A percentile compares a stretch with the other conserved stretches of the same genome.
These are phyloP conservation scores for Pyrgus malvae DNA, from an alignment of 2,888 invertebrate genomes.

Conservation along the genomic window DNA sequence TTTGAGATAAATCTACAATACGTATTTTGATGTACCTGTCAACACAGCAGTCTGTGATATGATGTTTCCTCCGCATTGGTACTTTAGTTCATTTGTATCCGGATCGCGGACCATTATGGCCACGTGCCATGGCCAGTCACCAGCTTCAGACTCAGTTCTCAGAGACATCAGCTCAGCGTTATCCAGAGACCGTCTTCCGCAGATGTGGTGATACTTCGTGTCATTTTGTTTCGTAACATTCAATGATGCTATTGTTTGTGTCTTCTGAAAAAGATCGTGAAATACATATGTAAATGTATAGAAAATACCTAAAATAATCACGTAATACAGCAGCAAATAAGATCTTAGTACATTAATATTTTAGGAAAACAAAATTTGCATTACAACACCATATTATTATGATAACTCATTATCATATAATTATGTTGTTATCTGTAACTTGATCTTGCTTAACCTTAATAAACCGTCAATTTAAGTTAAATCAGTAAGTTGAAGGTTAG, in stretches of 20 bases:
- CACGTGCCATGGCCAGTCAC: constrained; percentile 76
- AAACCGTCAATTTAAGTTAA: too few species aligned
- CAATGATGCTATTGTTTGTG: constrained; percentile 47
- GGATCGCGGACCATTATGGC: constrained; percentile 52
- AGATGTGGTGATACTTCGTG: constrained; percentile 50
- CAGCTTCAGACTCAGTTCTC: constrained; percentile 56
- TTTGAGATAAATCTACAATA: too few species aligned
- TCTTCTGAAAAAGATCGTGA: constrained; percentile 47
- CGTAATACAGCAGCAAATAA: too few species aligned
- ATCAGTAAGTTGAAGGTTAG: too few species aligned
- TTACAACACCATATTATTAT: too few species aligned
- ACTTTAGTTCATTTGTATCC: constrained; percentile 38
- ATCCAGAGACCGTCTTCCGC: constrained; percentile 59
- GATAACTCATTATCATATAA: too few species aligned
- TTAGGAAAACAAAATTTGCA: too few species aligned
- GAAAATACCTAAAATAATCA: too few species aligned
- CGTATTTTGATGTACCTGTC: constrained; percentile 49
- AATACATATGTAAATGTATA: too few species aligned
- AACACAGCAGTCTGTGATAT: constrained; percentile 67
- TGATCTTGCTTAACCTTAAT: too few species aligned
- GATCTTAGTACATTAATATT: too few species aligned
- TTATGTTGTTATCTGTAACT: too few species aligned
- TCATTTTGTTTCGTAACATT: constrained; percentile 44
- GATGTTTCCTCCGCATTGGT: constrained; percentile 68
- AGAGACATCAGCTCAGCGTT: constrained; percentile 60